These are phyloP conservation scores for Drosophila melanica DNA, from an alignment of 1,140 invertebrate genomes.

Conservation along the genomic window DNA sequence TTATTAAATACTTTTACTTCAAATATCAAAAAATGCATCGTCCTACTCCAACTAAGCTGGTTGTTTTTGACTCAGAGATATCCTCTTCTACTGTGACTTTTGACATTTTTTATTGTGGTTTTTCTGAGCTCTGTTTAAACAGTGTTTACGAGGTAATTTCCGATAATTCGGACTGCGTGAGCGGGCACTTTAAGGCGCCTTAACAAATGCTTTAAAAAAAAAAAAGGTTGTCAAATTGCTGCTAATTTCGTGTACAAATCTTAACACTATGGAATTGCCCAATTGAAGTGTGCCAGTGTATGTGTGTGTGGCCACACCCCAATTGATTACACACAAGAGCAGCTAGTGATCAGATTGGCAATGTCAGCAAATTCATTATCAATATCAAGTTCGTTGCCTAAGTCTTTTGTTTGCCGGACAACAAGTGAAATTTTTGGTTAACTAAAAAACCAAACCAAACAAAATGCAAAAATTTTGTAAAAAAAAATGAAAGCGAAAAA, in stretches of 20 bases:
- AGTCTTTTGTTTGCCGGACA: slow-evolving; percentile 68
- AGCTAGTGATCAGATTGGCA: slow-evolving; percentile 30
- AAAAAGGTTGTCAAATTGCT: slow-evolving; percentile 34
- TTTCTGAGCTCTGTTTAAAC: background rate
- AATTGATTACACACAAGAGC: slow-evolving; percentile 29
- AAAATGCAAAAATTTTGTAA: slow-evolving; percentile 25
- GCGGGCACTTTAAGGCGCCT: slow-evolving; percentile 12
- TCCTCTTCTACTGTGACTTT: slow-evolving; percentile 1
- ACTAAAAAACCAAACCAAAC: slow-evolving; percentile 21
- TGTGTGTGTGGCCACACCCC: slow-evolving; percentile 32
- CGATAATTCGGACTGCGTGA: background rate
- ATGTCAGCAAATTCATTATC: slow-evolving; percentile 76
- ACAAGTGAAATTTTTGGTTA: slow-evolving; percentile 48
- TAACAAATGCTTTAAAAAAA: slow-evolving; percentile 24
- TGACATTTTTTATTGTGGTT: slow-evolving; percentile 5
- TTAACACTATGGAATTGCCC: slow-evolving; percentile 24
- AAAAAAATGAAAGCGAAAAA: slow-evolving; percentile 34
- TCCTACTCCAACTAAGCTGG: no score
- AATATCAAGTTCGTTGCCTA: slow-evolving; percentile 81
- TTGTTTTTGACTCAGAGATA: background rate
- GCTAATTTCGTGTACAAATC: slow-evolving; percentile 43
- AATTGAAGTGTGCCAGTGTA: slow-evolving; percentile 8
- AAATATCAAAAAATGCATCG: no score
- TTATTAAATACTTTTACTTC: background rate
- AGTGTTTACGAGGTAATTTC: background rate